A percentile compares a stretch with the other conserved stretches of the same genome.
These are phyloP conservation scores for Drosophila paulistorum DNA, from an alignment of 1,140 invertebrate genomes.

Conservation along the genomic window DNA sequence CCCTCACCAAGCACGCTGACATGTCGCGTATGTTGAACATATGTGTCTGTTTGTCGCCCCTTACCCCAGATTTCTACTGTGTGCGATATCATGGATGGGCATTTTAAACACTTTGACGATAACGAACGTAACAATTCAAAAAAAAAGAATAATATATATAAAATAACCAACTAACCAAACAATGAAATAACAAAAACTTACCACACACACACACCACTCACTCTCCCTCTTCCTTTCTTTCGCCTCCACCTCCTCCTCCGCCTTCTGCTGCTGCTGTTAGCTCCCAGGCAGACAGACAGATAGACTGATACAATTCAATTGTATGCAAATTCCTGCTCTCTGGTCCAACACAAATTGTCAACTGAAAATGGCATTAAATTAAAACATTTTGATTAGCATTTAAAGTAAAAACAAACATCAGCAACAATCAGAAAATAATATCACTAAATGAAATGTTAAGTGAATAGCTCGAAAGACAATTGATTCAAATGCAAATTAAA, in stretches of 20 bases:
- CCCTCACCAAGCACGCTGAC: conserved; percentile 9
- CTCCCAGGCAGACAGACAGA: not conserved
- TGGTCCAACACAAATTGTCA: conserved; percentile 32
- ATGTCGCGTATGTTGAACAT: conserved; percentile 23
- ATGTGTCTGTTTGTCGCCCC: conserved; percentile 20
- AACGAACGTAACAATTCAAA: conserved; percentile 44
- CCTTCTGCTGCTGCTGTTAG: not conserved
- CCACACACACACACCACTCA: conserved; percentile 33
- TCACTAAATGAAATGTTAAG: conserved; percentile 53
- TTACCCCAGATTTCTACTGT: not conserved
- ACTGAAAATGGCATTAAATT: conserved; percentile 40
- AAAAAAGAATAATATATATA: not conserved
- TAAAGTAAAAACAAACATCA: conserved; percentile 35
- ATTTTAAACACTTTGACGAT: conserved; percentile 24
- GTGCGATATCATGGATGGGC: conserved; percentile 22
- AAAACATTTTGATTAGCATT: conserved; percentile 55
- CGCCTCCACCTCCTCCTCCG: not conserved
- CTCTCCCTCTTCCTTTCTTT: too few relatives aligned
- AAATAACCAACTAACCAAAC: conserved; percentile 25
- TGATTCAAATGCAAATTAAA: conserved; percentile 17
- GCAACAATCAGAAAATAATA: conserved; percentile 35
- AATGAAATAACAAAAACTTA: conserved; percentile 56
- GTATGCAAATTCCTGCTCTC: conserved; percentile 16
- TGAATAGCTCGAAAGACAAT: conserved; percentile 46
- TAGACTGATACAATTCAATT: conserved; percentile 5